Conservation (phyloP, 2,888 invertebrate genomes). For the Therioaphis trifolii region DNA sequence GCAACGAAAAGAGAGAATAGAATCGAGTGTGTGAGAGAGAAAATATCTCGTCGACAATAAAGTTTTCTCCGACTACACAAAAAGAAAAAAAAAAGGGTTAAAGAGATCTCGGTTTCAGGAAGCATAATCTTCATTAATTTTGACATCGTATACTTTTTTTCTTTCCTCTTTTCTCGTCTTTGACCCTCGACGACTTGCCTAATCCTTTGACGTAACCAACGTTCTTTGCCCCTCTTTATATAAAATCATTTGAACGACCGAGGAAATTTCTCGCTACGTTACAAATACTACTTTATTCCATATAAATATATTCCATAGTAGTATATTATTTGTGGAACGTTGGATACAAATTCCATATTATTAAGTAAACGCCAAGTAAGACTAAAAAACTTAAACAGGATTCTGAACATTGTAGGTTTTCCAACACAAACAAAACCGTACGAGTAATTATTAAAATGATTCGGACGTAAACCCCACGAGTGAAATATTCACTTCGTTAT, state of each 20-base stretch:
- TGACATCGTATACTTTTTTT: slow-evolving; percentile 47
- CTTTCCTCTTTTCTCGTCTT: slow-evolving; percentile 14
- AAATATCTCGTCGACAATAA: slow-evolving; percentile 46
- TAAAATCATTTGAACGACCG: slow-evolving; percentile 12
- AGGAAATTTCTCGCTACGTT: too few species aligned
- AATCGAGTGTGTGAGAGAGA: not conserved
- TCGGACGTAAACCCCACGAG: too few species aligned
- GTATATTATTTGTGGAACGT: not conserved
- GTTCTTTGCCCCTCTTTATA: not conserved
- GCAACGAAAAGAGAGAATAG: too few species aligned
- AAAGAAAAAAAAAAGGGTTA: slow-evolving; percentile 51
- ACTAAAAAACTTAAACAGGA: too few species aligned
- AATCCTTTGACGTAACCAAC: slow-evolving; percentile 6
- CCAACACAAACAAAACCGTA: too few species aligned
- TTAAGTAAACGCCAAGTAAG: not conserved
- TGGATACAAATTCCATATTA: not conserved
- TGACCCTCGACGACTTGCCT: slow-evolving; percentile 34
- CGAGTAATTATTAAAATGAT: too few species aligned
- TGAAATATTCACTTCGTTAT: too few species aligned
- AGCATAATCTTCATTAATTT: slow-evolving; percentile 60
- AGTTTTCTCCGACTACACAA: slow-evolving; percentile 40
- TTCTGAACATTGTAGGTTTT: too few species aligned
- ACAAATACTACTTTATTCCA: too few species aligned
- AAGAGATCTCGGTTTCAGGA: slow-evolving; percentile 60
- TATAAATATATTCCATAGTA: too few species aligned